Conservation (phyloP, 1,140 invertebrate species). For the Antheraea mylitta region DNA sequence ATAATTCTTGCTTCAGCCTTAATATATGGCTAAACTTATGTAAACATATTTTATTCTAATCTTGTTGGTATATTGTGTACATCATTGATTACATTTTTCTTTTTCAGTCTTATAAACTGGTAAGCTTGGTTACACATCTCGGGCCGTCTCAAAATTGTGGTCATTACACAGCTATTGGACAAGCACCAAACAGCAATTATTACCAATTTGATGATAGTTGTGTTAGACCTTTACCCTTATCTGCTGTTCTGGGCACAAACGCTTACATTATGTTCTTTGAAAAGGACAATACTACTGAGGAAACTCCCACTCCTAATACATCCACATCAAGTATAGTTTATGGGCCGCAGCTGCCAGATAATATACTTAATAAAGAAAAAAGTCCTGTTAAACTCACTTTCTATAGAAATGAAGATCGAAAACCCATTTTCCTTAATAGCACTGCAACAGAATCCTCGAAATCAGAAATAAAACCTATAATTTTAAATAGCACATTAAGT, state of each 20-base stretch:
- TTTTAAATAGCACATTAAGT: conserved; percentile 65
- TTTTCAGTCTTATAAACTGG: conserved; percentile 89
- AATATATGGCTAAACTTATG: no score
- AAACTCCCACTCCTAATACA: conserved; percentile 39
- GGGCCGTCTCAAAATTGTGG: conserved; percentile 97
- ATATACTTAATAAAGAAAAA: conserved; percentile 62
- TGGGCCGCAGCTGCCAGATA: conserved; percentile 63
- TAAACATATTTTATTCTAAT: neutral
- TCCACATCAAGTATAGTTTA: conserved; percentile 61
- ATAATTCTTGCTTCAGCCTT: no score
- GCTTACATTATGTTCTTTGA: conserved; percentile 96
- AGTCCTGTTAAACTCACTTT: conserved; percentile 64
- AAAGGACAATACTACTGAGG: conserved; percentile 79
- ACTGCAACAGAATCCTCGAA: conserved; percentile 47
- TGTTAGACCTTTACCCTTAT: conserved; percentile 86
- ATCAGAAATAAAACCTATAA: conserved; percentile 60
- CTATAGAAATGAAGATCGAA: conserved; percentile 62
- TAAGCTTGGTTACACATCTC: conserved; percentile 96
- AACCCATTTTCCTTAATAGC: conserved; percentile 47
- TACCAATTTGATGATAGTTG: conserved; percentile 89
- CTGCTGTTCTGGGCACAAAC: conserved; percentile 88
- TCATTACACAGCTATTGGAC: conserved; percentile 97
- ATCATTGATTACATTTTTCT: conserved; percentile 11
- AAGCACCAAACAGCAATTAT: conserved; percentile 89
- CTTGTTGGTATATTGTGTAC: neutral